Conservation (phyloP, 2,113 vertebrate species). For the Tetrax tetrax region DNA sequence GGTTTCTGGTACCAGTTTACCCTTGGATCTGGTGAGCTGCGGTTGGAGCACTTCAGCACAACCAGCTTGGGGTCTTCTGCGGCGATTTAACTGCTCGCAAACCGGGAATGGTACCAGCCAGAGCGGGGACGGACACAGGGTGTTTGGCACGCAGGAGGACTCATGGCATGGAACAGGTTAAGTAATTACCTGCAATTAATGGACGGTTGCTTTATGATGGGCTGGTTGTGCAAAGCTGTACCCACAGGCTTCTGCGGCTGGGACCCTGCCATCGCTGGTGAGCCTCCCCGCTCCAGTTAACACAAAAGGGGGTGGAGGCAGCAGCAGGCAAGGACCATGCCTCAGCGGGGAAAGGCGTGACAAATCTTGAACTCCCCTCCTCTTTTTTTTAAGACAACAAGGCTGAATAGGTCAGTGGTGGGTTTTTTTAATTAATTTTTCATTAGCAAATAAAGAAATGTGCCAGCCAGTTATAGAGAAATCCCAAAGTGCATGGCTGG, state of each 20-base stretch:
- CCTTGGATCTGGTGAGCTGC: background rate
- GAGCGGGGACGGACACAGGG: fast-evolving
- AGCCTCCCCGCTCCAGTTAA: background rate
- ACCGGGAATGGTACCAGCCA: background rate
- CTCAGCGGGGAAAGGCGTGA: fast-evolving
- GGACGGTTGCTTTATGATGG: background rate
- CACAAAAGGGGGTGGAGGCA: fast-evolving
- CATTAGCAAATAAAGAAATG: background rate
- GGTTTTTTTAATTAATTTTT: background rate
- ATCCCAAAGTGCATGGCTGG: background rate
- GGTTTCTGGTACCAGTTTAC: background rate
- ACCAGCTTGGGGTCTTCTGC: background rate
- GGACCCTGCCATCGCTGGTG: background rate
- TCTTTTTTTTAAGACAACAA: background rate
- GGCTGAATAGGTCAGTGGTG: background rate
- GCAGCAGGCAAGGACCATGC: background rate
- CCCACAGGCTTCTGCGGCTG: background rate
- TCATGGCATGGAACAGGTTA: background rate
- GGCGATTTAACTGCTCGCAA: background rate
- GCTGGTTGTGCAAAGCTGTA: background rate
- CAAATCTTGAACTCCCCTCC: fast-evolving
- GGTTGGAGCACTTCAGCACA: background rate
- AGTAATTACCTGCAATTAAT: background rate
- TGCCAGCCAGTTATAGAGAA: background rate
- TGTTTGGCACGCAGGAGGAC: background rate